Base-by-base conservation (phyloP, 2,113 vertebrate genomes). In the Eleginops maclovinus region DNA sequence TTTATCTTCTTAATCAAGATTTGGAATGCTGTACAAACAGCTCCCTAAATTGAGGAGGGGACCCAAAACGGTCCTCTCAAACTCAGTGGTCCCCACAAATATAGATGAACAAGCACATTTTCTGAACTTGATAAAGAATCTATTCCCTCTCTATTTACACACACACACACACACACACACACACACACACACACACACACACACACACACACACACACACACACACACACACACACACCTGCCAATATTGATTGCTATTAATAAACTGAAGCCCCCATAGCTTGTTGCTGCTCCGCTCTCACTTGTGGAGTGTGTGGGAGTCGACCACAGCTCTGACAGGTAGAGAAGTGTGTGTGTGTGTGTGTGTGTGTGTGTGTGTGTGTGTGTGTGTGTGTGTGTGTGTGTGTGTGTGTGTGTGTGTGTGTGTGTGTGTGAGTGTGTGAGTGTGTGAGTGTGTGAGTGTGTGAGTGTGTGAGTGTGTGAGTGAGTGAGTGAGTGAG, bases 251-350 rank as follows among this genome's bases (percentile, higher is more conserved):
- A 88, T 86, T 81, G 78, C 68, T 77, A 75, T 85, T 84, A 78
- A 85, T 82, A 83, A 9, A 36, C 62, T 51, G 17, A 16, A 74
- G 68, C 13, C 75, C 61, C 8, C 0, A 21, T 44, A 72, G 87
- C 83, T 91, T 88, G 89, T 90, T 92, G 84, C 88, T 83, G 81
- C 76, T 80, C 64, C 53, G 56, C 82, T 84, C 72, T 79, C 88
- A 92, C 89, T 90, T 90, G 89, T 93, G 66, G 90, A 90, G 81
- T 14, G 62, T 61, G 88, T 88, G 82, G 87, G 90, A 69, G 82
- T 68, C 3, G 50, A 77, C 70, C 64, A 60, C 4, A 54, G 65
- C 60, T 19, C 16, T 47, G 44, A 80, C 82, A 83, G 88, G 87
- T 89, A 68, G 64, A 46, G 59, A 79, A 76, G 73, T 60, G 66